Percentiles rank a stretch among this genome's conserved stretches.
Evolutionary conservation across 2,113 vertebrate genomes (phyloP).

Genomic region (Chionodraco myersi): DNA sequence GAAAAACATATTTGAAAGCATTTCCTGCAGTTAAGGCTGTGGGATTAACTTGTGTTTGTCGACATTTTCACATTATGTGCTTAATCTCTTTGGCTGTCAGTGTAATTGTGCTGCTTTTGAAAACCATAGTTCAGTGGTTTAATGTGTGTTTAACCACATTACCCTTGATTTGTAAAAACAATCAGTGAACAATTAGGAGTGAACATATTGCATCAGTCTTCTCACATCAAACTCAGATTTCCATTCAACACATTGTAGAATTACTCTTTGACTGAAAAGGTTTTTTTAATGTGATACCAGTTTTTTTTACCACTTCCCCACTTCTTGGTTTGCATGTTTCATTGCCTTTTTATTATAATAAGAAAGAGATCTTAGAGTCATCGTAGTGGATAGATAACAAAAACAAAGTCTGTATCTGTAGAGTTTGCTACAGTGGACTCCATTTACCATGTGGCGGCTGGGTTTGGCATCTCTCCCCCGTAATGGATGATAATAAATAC

Average conservation of each 20-base stretch:
- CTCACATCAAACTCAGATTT: conserved; percentile 3
- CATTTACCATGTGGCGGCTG: conserved; percentile 32
- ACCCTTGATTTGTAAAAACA: conserved; percentile 10
- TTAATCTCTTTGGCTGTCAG: neutral
- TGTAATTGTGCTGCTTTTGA: conserved; percentile 2
- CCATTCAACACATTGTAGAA: neutral
- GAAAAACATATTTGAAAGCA: conserved; percentile 50
- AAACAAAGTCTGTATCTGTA: conserved; percentile 40
- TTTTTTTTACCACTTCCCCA: neutral
- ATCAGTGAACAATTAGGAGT: conserved; percentile 2
- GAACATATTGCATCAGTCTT: conserved; percentile 1
- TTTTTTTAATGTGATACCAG: neutral
- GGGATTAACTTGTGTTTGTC: conserved; percentile 30
- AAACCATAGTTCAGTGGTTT: neutral
- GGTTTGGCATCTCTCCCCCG: conserved; percentile 38
- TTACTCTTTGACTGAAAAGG: neutral
- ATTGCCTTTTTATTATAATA: conserved; percentile 9
- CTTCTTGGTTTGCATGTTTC: conserved; percentile 19
- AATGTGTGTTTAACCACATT: neutral
- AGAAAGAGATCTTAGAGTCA: conserved; percentile 30
- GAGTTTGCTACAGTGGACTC: conserved; percentile 19
- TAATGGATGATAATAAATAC: conserved; percentile 52
- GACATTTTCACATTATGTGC: conserved; percentile 17
- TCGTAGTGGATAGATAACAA: conserved; percentile 36
- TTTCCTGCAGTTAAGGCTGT: conserved; percentile 42